Base-by-base conservation (phyloP, 2,888 invertebrate genomes). In the Tromatobia lineatoria region DNA sequence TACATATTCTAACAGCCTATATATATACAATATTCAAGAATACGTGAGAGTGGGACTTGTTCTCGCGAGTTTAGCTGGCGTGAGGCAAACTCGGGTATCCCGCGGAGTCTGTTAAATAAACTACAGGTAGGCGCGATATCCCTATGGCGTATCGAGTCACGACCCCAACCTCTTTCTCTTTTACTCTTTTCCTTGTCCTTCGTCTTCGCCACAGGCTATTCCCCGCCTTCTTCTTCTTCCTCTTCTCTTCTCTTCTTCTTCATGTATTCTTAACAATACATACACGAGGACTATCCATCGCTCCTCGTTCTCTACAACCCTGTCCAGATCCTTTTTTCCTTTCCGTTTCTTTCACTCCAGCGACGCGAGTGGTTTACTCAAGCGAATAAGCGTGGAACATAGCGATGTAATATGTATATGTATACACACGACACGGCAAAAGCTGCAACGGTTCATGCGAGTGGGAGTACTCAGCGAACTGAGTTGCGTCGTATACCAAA, bases 111-210 rank as follows among this genome's bases (percentile, higher is more conserved):
- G 87, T 88, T 90, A 87, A 90, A 88, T 88, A 89, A 89, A 88
- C 88, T 88, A 86, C 90, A 89, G 90, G 89, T 90, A 88, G 88
- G 88, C 88, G 87, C 89, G 87, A 88, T 87, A 89, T 87, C 84
- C 86, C 85, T 80, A 85, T 86, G 85, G 84, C 82, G 86, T 80
- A 85, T 82, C 79, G 70, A 87, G 85, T 87, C 87, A 87, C 86
- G 86, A 87, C 85, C 83, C 77, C 80, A 70, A 77, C 42, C 45
- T 80, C 73, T 67, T 70, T 80, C 70, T 59, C 52, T 47, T 73
- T 50, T 54, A 67, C 61, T 29, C 75, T 76, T 59, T 34, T 74
- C n/a, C 77, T 70, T 74, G 54, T 29, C 66, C n/a, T 69, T 70
- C 71, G 57, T 73, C 75, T 61, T 80, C 45, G 77, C 82, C 80